A percentile compares a stretch with the other conserved stretches of the same genome.
Evolutionary conservation across 64 coral and sea anemone species (phyloP).

Genomic region (Dendrophyllia cribrosa): DNA sequence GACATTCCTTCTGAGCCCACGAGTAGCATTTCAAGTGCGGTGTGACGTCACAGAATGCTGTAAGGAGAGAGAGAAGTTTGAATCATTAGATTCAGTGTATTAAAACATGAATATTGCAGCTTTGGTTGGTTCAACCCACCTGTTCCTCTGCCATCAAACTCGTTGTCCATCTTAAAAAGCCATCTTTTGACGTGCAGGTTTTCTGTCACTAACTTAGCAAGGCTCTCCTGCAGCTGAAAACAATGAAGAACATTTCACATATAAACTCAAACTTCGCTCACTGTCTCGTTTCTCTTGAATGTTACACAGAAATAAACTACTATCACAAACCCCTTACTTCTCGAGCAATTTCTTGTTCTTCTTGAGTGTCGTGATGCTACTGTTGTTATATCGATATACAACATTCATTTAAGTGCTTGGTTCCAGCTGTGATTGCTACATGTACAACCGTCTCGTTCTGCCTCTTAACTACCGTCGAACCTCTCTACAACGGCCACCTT

Average conservation of each 20-base stretch:
- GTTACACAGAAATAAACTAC: too few species aligned
- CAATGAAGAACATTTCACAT: neutral
- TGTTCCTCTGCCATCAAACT: slow-evolving; percentile 99
- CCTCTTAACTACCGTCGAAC: too few species aligned
- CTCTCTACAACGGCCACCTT: too few species aligned
- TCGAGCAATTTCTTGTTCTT: too few species aligned
- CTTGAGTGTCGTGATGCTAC: too few species aligned
- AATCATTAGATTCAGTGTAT: neutral
- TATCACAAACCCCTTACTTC: too few species aligned
- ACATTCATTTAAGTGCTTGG: too few species aligned
- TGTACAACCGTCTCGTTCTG: too few species aligned
- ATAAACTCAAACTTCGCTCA: too few species aligned
- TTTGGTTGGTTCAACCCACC: slow-evolving; percentile 39
- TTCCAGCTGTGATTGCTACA: too few species aligned
- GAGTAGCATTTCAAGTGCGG: slow-evolving; percentile 83
- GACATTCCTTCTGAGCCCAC: slow-evolving; percentile 90
- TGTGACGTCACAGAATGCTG: slow-evolving; percentile 95
- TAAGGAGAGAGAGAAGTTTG: neutral
- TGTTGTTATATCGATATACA: too few species aligned
- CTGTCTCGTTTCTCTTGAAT: too few species aligned
- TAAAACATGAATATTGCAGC: neutral
- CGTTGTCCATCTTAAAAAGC: slow-evolving; percentile 98
- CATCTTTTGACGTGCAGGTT: slow-evolving; percentile 96
- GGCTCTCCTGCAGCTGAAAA: slow-evolving; percentile 89
- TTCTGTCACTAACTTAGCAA: slow-evolving; percentile 94